Conservation (phyloP, 1,140 invertebrate genomes). For the Ostrea denselamellosa region DNA sequence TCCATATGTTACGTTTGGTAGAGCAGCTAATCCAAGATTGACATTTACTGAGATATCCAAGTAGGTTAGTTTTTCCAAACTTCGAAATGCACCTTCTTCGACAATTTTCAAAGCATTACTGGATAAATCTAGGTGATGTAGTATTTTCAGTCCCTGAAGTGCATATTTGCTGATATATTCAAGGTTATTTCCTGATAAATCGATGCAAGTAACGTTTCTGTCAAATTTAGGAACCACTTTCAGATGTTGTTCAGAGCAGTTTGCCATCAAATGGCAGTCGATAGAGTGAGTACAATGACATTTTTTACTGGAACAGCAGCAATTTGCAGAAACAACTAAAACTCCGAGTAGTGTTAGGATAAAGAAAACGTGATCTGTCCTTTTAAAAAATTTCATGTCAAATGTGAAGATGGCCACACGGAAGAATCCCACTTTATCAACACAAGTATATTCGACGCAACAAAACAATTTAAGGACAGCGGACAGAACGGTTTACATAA, state of each 20-base stretch:
- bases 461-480: too few species aligned
- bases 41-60: neutral
- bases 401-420: too few species aligned
- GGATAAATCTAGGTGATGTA: neutral
- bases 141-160: neutral
- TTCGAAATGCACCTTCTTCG: neutral
- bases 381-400: too few species aligned
- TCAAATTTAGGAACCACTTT: neutral
- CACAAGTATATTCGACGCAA: too few species aligned
- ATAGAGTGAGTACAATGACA: neutral
- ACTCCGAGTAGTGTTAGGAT: too few species aligned
- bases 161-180: neutral
- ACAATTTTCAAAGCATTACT: neutral
- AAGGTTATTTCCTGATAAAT: neutral
- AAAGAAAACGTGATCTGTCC: too few species aligned
- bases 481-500: too few species aligned
- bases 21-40: neutral
- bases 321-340: neutral
- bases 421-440: too few species aligned
- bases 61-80: neutral
- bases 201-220: neutral
- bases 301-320: neutral
- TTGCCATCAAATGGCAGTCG: neutral
- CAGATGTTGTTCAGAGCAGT: neutral
- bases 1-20: neutral